These are phyloP conservation scores for Pholis gunnellus DNA, from an alignment of 2,113 vertebrate genomes.

Conservation along the genomic window DNA sequence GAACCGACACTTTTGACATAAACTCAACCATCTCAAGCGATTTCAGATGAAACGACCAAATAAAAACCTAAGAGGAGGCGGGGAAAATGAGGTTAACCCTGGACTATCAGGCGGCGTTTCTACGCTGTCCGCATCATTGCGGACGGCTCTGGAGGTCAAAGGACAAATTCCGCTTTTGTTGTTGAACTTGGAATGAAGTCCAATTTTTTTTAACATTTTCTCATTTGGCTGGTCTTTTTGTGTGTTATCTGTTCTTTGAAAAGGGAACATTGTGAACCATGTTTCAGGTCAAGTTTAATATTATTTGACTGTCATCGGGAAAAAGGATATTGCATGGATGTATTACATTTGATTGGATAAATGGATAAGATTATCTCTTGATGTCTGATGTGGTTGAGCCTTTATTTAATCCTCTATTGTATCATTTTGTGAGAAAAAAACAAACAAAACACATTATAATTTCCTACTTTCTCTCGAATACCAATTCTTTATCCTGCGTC, in stretches of 20 bases:
- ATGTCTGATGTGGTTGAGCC: slow-evolving; percentile 34
- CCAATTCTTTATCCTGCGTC: slow-evolving; percentile 30
- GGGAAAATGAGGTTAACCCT: background rate
- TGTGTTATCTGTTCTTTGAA: slow-evolving; percentile 40
- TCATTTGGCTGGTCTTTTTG: slow-evolving; percentile 35
- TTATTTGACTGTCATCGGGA: slow-evolving; percentile 31
- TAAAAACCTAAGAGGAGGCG: slow-evolving; percentile 8
- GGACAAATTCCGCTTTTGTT: slow-evolving; percentile 47
- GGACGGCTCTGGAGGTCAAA: slow-evolving; percentile 21
- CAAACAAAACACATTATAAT: background rate
- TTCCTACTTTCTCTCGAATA: slow-evolving; percentile 25
- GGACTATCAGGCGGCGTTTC: slow-evolving; percentile 7
- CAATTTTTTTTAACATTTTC: slow-evolving; percentile 32
- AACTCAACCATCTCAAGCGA: slow-evolving; percentile 4
- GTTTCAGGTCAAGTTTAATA: slow-evolving; percentile 24
- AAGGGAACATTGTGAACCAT: slow-evolving; percentile 46
- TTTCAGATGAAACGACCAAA: slow-evolving; percentile 1
- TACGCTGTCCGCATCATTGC: slow-evolving; percentile 6
- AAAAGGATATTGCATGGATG: slow-evolving; percentile 24
- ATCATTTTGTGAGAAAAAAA: slow-evolving; percentile 46
- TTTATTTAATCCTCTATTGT: slow-evolving; percentile 31
- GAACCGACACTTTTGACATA: slow-evolving; percentile 32
- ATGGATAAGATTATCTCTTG: slow-evolving; percentile 46
- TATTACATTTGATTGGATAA: slow-evolving; percentile 38
- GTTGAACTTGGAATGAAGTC: slow-evolving; percentile 5